These are phyloP conservation scores for Andrena flavipes DNA, from an alignment of 2,888 invertebrate species.

Conservation along the genomic window DNA sequence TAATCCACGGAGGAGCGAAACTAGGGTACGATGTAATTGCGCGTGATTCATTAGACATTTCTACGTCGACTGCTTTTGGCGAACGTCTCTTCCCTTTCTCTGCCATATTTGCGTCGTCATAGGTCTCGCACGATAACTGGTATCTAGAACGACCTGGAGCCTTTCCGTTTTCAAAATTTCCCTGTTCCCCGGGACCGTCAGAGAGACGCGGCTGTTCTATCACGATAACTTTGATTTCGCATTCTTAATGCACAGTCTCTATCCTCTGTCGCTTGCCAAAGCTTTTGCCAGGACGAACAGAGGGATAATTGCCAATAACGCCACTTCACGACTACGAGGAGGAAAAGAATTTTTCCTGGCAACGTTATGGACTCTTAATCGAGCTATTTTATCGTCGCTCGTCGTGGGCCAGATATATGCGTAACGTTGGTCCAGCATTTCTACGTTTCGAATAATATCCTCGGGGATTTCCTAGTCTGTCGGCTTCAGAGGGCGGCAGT, in stretches of 20 bases:
- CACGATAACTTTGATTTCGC: constrained; percentile 37
- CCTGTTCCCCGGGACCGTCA: not conserved
- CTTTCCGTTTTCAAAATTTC: constrained; percentile 23
- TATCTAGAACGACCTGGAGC: not conserved
- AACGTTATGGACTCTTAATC: constrained; percentile 49
- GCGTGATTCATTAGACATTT: constrained; percentile 16
- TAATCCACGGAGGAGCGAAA: constrained; percentile 7
- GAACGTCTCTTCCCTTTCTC: not conserved
- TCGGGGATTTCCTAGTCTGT: not conserved
- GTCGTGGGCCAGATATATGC: too few relatives aligned
- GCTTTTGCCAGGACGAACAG: constrained; percentile 10
- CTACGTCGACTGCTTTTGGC: constrained; percentile 5
- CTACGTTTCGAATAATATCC: constrained; percentile 43
- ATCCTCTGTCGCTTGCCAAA: constrained; percentile 19
- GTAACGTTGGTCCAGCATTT: constrained; percentile 4
- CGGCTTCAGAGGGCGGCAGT: not conserved
- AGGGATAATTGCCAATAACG: constrained; percentile 56
- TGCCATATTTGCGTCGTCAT: not conserved
- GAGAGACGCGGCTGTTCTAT: constrained; percentile 15
- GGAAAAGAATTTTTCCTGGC: constrained; percentile 37
- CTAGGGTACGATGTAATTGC: constrained; percentile 6
- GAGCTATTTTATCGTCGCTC: constrained; percentile 49
- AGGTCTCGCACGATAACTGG: too few relatives aligned
- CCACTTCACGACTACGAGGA: not conserved
- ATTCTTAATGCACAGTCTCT: constrained; percentile 4